Percentiles rank a stretch among this genome's conserved stretches.
phyloP scores from a whole-genome alignment of 2,113 vertebrate species.

The Glaucidium brasilianum region DNA sequence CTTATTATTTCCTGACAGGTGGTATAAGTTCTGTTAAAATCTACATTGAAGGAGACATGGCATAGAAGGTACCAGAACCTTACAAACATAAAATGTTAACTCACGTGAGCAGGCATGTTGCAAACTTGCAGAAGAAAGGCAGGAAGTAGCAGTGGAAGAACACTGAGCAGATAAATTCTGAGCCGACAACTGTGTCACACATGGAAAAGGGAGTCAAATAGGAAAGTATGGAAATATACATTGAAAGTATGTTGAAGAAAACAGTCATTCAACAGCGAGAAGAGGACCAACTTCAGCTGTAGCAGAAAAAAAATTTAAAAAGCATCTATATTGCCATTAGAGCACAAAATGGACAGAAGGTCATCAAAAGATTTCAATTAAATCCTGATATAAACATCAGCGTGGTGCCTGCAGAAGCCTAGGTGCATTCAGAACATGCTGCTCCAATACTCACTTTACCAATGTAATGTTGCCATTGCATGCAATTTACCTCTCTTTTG shows the following conservation, averaged over 20 bases:
- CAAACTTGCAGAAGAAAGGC: not conserved
- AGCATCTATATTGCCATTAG: not conserved
- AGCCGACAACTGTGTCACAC: not conserved
- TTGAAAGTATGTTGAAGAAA: not conserved
- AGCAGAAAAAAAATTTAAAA: not conserved
- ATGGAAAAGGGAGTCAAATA: not conserved
- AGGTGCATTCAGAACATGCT: rapidly evolving
- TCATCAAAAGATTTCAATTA: not conserved
- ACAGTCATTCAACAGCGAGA: not conserved
- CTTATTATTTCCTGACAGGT: not conserved
- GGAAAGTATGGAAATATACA: not conserved
- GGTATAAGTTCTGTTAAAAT: not conserved
- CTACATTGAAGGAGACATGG: not conserved
- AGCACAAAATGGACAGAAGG: not conserved
- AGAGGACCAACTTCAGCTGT: not conserved
- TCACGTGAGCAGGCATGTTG: not conserved
- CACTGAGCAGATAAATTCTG: not conserved
- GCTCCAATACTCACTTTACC: not conserved
- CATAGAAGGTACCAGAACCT: not conserved
- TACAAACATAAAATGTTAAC: not conserved
- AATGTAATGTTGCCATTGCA: not conserved
- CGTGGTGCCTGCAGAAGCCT: not conserved
- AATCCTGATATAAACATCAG: not conserved
- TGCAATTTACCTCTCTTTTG: not conserved
- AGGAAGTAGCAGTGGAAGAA: not conserved